Conservation (phyloP, 2,797 vertebrate species). For the Arctocebus calabarensis region DNA sequence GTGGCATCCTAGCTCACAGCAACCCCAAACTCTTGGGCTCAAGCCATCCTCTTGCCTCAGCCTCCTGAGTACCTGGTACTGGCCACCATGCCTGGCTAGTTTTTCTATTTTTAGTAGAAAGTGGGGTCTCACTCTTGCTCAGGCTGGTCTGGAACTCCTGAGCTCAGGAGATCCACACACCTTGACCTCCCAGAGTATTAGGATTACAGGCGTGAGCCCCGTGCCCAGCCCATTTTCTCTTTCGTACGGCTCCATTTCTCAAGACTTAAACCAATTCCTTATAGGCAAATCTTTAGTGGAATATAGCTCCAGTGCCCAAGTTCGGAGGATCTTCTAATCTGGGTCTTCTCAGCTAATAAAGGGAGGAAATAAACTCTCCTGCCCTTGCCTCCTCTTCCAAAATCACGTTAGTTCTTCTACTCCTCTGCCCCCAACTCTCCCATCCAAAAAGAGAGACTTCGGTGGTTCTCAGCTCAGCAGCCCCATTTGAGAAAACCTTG, state of each 20-base stretch:
- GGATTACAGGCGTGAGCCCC: too few relatives aligned
- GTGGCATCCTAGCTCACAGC: too few relatives aligned
- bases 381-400: neutral
- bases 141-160: too few relatives aligned
- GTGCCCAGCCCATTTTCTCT: neutral
- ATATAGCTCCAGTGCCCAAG: neutral
- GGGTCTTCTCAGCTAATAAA: neutral
- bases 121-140: too few relatives aligned
- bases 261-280: neutral
- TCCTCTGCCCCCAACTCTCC: neutral
- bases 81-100: too few relatives aligned
- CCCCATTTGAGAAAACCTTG: neutral
- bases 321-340: neutral
- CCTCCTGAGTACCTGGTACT: too few relatives aligned
- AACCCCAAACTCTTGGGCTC: too few relatives aligned
- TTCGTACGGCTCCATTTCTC: neutral
- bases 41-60: too few relatives aligned
- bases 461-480: neutral
- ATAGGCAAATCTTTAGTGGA: neutral
- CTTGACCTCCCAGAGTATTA: too few relatives aligned
- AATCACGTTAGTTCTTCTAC: neutral
- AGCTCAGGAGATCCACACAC: too few relatives aligned
- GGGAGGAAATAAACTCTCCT: neutral
- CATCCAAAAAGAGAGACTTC: neutral
- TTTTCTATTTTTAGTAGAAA: too few relatives aligned